Conservation (phyloP, 2,797 vertebrate species). For the Rhynchotus rufescens region DNA sequence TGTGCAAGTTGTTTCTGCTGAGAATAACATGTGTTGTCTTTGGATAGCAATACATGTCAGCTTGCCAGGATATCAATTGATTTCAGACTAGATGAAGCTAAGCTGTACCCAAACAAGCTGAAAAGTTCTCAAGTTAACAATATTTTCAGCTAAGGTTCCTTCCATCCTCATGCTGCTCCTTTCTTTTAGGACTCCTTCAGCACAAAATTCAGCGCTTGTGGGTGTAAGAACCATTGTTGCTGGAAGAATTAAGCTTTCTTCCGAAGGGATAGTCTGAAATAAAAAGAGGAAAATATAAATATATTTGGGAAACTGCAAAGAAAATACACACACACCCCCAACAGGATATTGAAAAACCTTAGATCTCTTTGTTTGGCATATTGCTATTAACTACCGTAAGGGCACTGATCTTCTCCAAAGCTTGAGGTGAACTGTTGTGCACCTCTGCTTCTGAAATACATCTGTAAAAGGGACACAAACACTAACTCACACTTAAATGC, state of each 20-base stretch:
- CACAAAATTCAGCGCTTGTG: not conserved
- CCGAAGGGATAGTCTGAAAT: not conserved
- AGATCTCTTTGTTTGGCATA: not conserved
- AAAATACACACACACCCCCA: not conserved
- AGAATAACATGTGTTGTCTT: not conserved
- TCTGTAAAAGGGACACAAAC: not conserved
- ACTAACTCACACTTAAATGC: not conserved
- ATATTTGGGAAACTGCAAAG: not conserved
- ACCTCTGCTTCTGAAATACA: not conserved
- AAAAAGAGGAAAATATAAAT: not conserved
- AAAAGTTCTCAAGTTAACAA: not conserved
- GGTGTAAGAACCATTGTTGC: not conserved
- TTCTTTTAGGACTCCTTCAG: not conserved
- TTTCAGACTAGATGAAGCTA: slow-evolving; percentile 5
- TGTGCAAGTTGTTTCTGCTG: not conserved
- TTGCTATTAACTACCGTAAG: not conserved
- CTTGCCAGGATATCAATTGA: not conserved
- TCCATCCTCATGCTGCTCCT: not conserved
- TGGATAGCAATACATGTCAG: not conserved
- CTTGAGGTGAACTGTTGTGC: not conserved
- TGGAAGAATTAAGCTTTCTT: not conserved
- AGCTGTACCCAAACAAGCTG: not conserved
- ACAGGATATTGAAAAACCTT: not conserved
- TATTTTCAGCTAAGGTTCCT: not conserved
- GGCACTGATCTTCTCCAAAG: rapidly evolving